Conservation (phyloP, 37 sponge, comb jelly and placozoan genomes). For the Halisarca cf. caerulea region DNA sequence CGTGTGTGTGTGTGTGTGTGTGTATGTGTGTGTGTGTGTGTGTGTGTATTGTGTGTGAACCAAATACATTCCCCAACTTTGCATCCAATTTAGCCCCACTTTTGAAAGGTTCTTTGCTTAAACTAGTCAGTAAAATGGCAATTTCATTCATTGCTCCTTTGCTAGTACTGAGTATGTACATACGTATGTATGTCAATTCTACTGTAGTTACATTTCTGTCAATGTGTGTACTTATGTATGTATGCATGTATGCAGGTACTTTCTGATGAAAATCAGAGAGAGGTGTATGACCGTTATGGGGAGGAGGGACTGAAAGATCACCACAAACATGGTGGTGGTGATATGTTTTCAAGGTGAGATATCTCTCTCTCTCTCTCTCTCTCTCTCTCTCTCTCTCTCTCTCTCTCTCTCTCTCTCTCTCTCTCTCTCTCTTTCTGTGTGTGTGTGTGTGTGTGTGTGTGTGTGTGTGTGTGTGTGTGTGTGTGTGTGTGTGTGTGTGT, state of each 20-base stretch:
- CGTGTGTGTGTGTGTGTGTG: too few relatives aligned
- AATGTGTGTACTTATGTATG: not conserved
- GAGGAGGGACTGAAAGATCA: conserved; percentile 89
- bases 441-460: too few relatives aligned
- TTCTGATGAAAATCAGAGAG: conserved; percentile 82
- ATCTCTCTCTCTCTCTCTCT: not conserved
- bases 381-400: too few relatives aligned
- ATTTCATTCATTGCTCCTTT: too few relatives aligned
- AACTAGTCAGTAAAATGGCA: too few relatives aligned
- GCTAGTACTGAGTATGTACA: not conserved
- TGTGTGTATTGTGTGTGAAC: too few relatives aligned
- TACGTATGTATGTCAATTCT: not conserved
- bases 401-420: not conserved
- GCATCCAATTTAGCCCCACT: too few relatives aligned
- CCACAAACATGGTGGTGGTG: conserved; percentile 41
- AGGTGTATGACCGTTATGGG: conserved; percentile 89
- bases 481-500: too few relatives aligned
- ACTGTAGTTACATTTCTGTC: not conserved
- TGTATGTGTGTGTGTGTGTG: too few relatives aligned
- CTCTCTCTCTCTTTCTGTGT: not conserved
- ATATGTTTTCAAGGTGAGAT: conserved; percentile 54
- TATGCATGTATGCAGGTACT: conserved; percentile 50
- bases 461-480: too few relatives aligned
- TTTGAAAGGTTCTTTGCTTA: too few relatives aligned
- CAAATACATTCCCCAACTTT: too few relatives aligned